These are phyloP conservation scores for Eubasilissa regina DNA, from an alignment of 1,140 invertebrate genomes.

Conservation along the genomic window DNA sequence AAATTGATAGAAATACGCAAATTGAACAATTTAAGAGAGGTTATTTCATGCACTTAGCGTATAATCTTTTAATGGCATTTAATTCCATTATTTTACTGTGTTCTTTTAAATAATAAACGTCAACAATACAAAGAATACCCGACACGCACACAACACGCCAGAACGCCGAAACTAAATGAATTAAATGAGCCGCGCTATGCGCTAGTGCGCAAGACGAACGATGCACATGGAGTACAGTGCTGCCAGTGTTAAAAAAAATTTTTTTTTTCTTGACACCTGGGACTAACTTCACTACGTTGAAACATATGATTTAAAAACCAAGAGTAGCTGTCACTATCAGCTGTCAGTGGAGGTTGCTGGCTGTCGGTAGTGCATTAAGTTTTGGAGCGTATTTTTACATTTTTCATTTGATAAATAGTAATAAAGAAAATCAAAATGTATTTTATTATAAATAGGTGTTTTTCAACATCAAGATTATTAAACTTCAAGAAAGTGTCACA, in stretches of 20 bases:
- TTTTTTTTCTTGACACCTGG: conserved; percentile 2
- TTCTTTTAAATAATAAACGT: conserved; percentile 42
- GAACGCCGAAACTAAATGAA: conserved; percentile 7
- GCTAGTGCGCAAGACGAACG: conserved; percentile 30
- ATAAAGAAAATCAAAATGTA: conserved; percentile 37
- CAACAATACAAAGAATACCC: conserved; percentile 19
- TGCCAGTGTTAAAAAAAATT: not conserved
- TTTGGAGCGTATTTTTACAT: not conserved
- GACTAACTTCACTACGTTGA: conserved; percentile 4
- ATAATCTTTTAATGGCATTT: conserved; percentile 15
- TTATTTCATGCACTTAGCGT: not conserved
- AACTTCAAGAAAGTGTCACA: conserved; percentile 54
- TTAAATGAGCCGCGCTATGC: not conserved
- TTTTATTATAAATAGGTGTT: conserved; percentile 38
- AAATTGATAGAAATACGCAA: not conserved
- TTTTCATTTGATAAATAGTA: not conserved
- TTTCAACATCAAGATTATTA: conserved; percentile 28
- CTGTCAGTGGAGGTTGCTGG: conserved; percentile 14
- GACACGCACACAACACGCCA: conserved; percentile 12
- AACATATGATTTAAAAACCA: conserved; percentile 7
- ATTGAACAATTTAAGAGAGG: not conserved
- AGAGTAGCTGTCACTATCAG: conserved; percentile 4
- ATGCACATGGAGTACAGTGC: conserved; percentile 26
- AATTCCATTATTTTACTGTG: conserved; percentile 30
- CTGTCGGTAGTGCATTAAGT: not conserved